Conservation (phyloP, 2,888 invertebrate species). For the Philopedon plagiatum region DNA sequence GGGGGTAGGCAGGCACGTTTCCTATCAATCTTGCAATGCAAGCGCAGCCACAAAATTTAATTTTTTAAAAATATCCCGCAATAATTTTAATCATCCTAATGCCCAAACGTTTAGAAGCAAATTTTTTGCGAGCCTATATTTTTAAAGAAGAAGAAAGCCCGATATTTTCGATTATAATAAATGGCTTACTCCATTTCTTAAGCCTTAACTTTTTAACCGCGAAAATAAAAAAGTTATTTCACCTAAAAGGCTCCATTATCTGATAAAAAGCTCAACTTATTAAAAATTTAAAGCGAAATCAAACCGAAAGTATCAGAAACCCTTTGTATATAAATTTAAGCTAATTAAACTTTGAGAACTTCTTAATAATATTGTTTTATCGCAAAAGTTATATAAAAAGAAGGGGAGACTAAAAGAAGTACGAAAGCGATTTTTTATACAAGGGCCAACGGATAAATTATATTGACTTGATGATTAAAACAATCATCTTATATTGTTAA, state of each 20-base stretch:
- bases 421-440: background rate
- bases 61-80: too few relatives aligned
- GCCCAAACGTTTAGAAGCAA: too few relatives aligned
- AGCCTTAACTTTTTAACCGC: constrained; percentile 22
- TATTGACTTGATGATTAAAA: too few relatives aligned
- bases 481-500: too few relatives aligned
- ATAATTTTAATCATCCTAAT: too few relatives aligned
- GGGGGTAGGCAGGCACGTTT: too few relatives aligned
- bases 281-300: constrained; percentile 45
- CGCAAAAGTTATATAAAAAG: constrained; percentile 45
- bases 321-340: constrained; percentile 48
- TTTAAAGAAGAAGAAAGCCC: too few relatives aligned
- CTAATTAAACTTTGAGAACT: constrained; percentile 48
- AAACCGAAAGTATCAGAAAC: constrained; percentile 47
- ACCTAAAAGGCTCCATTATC: constrained; percentile 47
- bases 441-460: background rate
- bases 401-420: constrained; percentile 18
- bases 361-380: constrained; percentile 50
- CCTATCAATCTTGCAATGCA: too few relatives aligned
- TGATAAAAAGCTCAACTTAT: constrained; percentile 47
- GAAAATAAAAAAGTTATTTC: constrained; percentile 43
- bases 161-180: background rate
- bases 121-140: too few relatives aligned
- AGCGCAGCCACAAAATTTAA: too few relatives aligned
- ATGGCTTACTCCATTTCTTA: background rate